These are phyloP conservation scores for Nasalis larvatus DNA, from an alignment of 2,113 vertebrate species.

Conservation along the genomic window DNA sequence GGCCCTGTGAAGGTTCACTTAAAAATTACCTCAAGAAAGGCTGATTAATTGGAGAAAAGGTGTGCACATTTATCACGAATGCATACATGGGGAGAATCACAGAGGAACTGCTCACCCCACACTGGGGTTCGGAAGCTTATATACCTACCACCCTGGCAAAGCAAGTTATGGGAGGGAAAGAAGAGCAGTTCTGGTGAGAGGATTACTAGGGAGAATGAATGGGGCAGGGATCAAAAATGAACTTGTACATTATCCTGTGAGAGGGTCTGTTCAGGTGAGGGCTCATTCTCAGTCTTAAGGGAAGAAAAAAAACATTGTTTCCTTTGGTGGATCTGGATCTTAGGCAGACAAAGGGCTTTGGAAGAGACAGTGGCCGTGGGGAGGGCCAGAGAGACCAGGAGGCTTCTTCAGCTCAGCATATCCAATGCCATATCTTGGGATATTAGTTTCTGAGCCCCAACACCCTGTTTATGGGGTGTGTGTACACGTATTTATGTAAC, in stretches of 20 bases:
- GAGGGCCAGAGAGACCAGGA: neutral
- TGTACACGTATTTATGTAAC: rapidly evolving
- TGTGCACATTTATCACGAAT: neutral
- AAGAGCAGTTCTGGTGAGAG: neutral
- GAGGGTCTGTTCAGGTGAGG: neutral
- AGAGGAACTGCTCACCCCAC: neutral
- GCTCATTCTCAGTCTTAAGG: neutral
- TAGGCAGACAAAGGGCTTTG: neutral
- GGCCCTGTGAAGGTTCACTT: neutral
- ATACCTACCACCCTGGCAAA: neutral
- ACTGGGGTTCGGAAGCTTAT: neutral
- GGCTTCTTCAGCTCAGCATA: neutral
- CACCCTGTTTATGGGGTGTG: neutral
- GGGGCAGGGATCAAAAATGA: neutral
- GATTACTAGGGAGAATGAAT: neutral
- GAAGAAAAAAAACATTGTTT: neutral
- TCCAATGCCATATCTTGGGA: neutral
- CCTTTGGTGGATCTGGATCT: neutral
- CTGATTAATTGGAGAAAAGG: neutral
- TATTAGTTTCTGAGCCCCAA: neutral
- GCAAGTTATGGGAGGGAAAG: neutral
- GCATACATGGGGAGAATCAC: neutral
- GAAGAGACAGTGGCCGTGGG: neutral
- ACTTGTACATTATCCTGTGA: neutral
- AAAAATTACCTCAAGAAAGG: neutral